Evolutionary conservation across 2,888 invertebrate genomes (phyloP).

Genomic region (Oligia strigilis): DNA sequence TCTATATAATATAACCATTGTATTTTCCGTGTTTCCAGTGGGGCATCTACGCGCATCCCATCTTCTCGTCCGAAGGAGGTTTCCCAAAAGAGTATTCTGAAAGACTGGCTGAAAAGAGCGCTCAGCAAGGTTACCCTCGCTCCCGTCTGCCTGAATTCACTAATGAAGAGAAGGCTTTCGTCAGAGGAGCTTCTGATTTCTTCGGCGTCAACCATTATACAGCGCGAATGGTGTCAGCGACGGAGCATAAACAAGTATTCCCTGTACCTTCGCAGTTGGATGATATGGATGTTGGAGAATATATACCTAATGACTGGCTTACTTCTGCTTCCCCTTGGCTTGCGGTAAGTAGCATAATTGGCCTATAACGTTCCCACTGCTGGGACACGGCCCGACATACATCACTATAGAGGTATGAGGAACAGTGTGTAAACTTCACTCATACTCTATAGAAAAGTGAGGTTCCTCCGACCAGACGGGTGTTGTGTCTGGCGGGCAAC

Average conservation of each 20-base stretch:
- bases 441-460: too few relatives aligned
- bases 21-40: conserved; percentile 71
- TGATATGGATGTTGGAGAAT: conserved; percentile 71
- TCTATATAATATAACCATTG: not conserved
- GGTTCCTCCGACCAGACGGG: too few relatives aligned
- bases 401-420: too few relatives aligned
- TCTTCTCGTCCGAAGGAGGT: conserved; percentile 87
- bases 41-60: conserved; percentile 87
- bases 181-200: conserved; percentile 79
- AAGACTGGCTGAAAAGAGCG: conserved; percentile 83
- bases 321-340: conserved; percentile 75
- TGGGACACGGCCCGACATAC: too few relatives aligned
- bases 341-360: conserved; percentile 2
- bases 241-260: conserved; percentile 60
- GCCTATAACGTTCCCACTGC: too few relatives aligned
- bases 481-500: too few relatives aligned
- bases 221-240: conserved; percentile 75
- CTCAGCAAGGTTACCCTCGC: conserved; percentile 78
- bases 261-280: conserved; percentile 72
- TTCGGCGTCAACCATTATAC: conserved; percentile 93
- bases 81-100: conserved; percentile 87
- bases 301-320: conserved; percentile 72
- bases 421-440: too few relatives aligned
- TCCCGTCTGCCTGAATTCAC: conserved; percentile 86
- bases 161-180: conserved; percentile 75